Base-by-base conservation (phyloP, 2,113 vertebrate species). In the Cheilinus undulatus region DNA sequence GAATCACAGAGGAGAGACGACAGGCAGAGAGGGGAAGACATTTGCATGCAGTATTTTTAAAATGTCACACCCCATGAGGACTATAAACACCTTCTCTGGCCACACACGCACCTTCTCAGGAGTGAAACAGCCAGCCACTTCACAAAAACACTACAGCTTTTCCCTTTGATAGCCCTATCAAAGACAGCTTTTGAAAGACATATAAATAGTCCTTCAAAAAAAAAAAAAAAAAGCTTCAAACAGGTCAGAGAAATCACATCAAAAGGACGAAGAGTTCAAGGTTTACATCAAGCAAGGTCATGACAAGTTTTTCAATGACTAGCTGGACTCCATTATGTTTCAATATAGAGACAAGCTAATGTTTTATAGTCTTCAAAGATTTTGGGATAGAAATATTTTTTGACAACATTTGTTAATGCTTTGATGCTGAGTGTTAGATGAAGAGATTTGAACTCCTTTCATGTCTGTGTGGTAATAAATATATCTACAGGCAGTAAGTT, bases 11-110 rank as follows among this genome's bases (percentile, higher is more conserved):
- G 10, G 48, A 59, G 30, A 52, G 36, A 38, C 24, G 36, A 42
- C 27, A 70, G 42, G 59, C 27, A n/a, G 30, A 42, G 50, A 58
- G 53, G 43, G 45, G 40, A 42, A 40, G 61, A 46, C 38, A 85
- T 83, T 84, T 78, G 23, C 77, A 83, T 76, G 80, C 63, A 43
- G 73, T 62, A 26, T 88, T 86, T 85, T 73, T 43, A 13, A 87
- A 87, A 88, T 84, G 76, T 80, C 82, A 80, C 14, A 56, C 64
- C 67, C 80, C 67, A 30, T 53, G 27, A 24, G 75, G 65, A 74
- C 66, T 49, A 53, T 67, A 72, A 86, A 82, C 78, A 79, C 45
- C 24, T 38, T 67, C 50, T 40, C 26, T 0, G 15, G 70, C 74
- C 58, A 24, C 23, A 26, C 27, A 38, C 22, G 28, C 30, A 15